Conservation (phyloP, 2,113 vertebrate genomes). For the Caranx melampygus region DNA sequence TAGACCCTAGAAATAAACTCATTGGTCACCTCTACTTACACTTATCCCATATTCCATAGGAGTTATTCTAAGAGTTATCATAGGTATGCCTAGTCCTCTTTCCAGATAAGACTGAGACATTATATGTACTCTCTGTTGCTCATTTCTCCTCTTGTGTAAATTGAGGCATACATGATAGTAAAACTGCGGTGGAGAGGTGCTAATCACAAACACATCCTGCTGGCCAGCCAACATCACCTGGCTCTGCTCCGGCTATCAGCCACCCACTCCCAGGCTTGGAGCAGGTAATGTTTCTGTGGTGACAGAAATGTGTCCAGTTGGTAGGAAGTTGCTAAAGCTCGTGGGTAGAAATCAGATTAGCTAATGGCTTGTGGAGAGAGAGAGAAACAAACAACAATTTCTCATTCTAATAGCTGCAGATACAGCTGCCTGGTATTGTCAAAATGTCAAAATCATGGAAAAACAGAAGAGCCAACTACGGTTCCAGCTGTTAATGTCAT, state of each 20-base stretch:
- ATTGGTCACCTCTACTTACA: neutral
- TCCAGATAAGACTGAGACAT: conserved; percentile 5
- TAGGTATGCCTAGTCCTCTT: neutral
- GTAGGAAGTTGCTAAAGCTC: conserved; percentile 40
- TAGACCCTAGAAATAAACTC: neutral
- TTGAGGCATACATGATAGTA: conserved; percentile 14
- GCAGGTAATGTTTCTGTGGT: conserved; percentile 46
- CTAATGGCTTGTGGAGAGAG: neutral
- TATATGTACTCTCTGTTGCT: conserved; percentile 11
- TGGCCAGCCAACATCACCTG: conserved; percentile 43
- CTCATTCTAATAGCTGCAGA: neutral
- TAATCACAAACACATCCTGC: conserved; percentile 50
- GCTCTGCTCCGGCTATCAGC: conserved; percentile 44
- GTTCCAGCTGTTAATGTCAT: neutral
- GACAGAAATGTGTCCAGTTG: conserved; percentile 37
- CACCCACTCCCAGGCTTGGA: conserved; percentile 43
- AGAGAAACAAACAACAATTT: neutral
- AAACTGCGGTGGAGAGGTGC: conserved; percentile 11
- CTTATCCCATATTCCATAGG: neutral
- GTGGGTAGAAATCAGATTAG: conserved; percentile 41
- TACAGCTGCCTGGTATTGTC: neutral
- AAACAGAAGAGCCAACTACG: neutral
- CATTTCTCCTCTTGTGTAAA: conserved; percentile 12
- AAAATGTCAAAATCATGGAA: neutral
- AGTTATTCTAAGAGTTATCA: no score